phyloP scores from a whole-genome alignment of 2,797 vertebrate species.

The Tragopan temminckii region DNA sequence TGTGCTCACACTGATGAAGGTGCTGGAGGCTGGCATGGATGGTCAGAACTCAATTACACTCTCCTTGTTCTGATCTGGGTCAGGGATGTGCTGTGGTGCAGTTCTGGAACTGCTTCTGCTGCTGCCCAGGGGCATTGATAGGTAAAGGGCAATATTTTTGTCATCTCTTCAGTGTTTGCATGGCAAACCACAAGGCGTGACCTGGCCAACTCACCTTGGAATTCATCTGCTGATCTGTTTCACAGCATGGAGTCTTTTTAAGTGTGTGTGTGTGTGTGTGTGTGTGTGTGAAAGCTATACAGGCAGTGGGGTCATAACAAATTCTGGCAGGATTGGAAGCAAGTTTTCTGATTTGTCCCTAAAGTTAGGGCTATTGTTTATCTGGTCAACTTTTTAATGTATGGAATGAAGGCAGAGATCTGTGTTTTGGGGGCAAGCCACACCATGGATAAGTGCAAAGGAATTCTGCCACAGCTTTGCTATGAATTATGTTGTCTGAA shows the following conservation, averaged over 20 bases:
- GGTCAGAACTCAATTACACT: neutral
- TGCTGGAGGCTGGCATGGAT: neutral
- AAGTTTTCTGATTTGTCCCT: slow-evolving; percentile 15
- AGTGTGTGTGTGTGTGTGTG: too few species aligned
- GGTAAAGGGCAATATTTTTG: rapidly evolving
- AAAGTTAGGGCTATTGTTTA: slow-evolving; percentile 39
- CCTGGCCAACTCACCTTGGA: neutral
- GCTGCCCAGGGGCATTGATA: neutral
- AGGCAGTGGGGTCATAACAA: neutral
- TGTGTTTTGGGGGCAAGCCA: slow-evolving; percentile 58
- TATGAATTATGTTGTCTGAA: slow-evolving; percentile 64
- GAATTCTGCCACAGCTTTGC: slow-evolving; percentile 55
- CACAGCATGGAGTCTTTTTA: neutral
- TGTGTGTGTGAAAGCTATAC: neutral
- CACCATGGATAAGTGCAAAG: slow-evolving; percentile 28
- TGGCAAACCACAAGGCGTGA: neutral
- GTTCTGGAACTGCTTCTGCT: rapidly evolving
- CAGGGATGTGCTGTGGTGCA: rapidly evolving
- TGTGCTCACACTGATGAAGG: rapidly evolving
- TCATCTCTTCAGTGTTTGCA: rapidly evolving
- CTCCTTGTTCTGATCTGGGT: neutral
- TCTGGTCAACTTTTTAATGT: neutral
- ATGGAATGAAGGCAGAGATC: slow-evolving; percentile 25
- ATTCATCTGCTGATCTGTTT: neutral
- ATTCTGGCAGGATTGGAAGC: neutral